Evolutionary conservation across 2,888 invertebrate species (phyloP).

Genomic region (Neoitamus cyanurus): DNA sequence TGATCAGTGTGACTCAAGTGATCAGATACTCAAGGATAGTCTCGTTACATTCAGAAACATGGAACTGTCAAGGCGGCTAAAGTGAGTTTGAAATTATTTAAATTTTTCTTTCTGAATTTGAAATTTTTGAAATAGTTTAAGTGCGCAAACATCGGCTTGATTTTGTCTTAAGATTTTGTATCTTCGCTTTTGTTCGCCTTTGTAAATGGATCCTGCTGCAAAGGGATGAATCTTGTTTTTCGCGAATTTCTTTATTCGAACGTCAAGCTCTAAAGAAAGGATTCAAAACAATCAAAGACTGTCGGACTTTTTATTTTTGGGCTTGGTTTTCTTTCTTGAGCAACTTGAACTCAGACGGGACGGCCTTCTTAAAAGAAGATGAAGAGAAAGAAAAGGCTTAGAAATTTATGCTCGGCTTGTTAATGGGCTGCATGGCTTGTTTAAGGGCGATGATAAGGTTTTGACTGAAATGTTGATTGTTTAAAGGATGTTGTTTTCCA

Average conservation of each 20-base stretch:
- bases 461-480: not conserved
- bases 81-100: constrained; percentile 59
- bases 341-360: not conserved
- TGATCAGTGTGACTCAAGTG: constrained; percentile 9
- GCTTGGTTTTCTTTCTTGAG: not conserved
- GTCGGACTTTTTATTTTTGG: not conserved
- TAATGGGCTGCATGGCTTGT: not conserved
- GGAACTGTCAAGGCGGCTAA: constrained; percentile 66
- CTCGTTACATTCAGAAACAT: constrained; percentile 56
- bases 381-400: not conserved
- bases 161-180: not conserved
- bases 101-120: not conserved
- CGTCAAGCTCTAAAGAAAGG: not conserved
- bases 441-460: not conserved
- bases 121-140: not conserved
- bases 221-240: not conserved
- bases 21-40: constrained; percentile 14
- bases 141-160: not conserved
- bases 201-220: not conserved
- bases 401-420: not conserved
- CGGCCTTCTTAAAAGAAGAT: not conserved
- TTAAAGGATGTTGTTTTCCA: not conserved
- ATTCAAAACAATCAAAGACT: not conserved
- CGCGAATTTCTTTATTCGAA: not conserved
- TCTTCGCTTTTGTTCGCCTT: not conserved